Evolutionary conservation across 2,113 vertebrate genomes (phyloP).

Genomic region (Sialia sialis): DNA sequence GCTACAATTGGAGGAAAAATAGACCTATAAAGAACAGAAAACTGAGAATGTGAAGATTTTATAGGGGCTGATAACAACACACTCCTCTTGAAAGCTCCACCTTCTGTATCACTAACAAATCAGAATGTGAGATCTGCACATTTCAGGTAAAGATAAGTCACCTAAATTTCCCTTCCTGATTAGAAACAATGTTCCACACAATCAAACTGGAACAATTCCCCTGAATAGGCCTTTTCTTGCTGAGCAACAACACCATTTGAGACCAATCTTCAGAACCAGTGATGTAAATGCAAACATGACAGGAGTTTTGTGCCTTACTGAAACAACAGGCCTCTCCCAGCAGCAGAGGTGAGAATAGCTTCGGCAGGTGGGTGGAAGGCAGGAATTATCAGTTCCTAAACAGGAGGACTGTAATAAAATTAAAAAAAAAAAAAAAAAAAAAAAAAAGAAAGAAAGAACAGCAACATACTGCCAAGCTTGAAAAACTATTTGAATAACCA

Average conservation of each 20-base stretch:
- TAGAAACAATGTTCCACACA: neutral
- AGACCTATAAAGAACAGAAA: neutral
- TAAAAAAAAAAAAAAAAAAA: neutral
- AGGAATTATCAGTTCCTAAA: neutral
- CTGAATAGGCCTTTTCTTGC: neutral
- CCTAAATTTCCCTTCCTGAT: neutral
- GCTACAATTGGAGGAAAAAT: neutral
- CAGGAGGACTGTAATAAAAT: neutral
- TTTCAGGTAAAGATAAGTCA: neutral
- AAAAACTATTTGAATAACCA: slow-evolving; percentile 36
- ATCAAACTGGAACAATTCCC: neutral
- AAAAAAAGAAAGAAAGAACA: neutral
- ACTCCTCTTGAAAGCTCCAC: neutral
- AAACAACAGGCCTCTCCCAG: neutral
- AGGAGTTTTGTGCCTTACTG: neutral
- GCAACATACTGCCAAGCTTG: neutral
- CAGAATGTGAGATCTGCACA: neutral
- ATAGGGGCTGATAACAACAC: neutral
- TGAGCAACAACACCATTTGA: neutral
- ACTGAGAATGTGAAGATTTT: neutral
- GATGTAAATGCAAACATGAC: neutral
- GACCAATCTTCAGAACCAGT: neutral
- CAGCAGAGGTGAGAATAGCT: neutral
- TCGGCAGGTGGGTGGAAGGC: neutral
- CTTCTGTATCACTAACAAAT: neutral